Evolutionary conservation across 2,113 vertebrate species (phyloP).

Genomic region (Rhodinocichla rosea): DNA sequence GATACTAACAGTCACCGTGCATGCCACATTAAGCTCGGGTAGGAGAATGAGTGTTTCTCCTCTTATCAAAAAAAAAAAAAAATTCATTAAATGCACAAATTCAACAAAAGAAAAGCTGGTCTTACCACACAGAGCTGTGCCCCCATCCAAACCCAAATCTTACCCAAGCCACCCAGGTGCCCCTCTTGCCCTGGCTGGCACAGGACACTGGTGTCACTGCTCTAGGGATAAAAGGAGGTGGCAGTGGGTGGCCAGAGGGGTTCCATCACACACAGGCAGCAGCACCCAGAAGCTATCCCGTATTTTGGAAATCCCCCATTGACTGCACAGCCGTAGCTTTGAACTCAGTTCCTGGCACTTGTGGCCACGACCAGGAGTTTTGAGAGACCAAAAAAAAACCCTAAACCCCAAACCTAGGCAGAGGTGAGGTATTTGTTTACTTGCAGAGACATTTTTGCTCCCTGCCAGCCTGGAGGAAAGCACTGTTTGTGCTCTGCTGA

Average conservation of each 20-base stretch:
- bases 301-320: neutral
- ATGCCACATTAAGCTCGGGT: accelerated
- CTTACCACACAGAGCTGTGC: neutral
- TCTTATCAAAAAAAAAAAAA: neutral
- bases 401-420: neutral
- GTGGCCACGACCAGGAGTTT: neutral
- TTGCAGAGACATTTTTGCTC: neutral
- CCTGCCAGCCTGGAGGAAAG: neutral
- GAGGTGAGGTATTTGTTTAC: neutral
- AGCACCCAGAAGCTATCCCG: accelerated
- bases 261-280: neutral
- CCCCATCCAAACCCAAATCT: neutral
- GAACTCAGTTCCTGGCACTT: neutral
- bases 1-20: neutral
- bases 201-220: accelerated
- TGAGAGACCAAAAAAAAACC: neutral
- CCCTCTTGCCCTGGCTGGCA: neutral
- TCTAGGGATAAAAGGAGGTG: neutral
- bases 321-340: neutral
- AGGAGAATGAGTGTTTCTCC: neutral
- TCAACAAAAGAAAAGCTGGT: neutral
- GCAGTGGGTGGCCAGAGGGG: accelerated
- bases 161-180: neutral
- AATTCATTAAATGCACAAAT: neutral
- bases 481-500: accelerated